Evolutionary conservation across 2,888 invertebrate species (phyloP).

Genomic region (Agriotes lineatus): DNA sequence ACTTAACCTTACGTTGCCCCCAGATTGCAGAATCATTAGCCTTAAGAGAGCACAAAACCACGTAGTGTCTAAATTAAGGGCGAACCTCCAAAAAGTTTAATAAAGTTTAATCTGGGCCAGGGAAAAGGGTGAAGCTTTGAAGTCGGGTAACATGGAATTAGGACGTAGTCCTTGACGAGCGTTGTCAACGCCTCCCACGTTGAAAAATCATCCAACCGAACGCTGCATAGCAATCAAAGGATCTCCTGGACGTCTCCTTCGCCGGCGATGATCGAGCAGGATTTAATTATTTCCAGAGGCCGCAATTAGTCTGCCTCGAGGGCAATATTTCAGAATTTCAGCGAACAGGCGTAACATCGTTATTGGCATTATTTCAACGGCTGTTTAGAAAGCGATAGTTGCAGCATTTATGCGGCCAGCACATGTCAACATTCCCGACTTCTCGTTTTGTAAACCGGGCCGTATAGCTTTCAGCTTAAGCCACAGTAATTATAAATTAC

Average conservation of each 20-base stretch:
- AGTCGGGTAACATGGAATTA: neutral
- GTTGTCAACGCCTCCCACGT: neutral
- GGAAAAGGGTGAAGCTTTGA: neutral
- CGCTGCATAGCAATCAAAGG: neutral
- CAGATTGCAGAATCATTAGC: too few relatives aligned
- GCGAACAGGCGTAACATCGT: slow-evolving; percentile 24
- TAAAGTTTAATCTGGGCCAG: too few relatives aligned
- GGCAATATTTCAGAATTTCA: slow-evolving; percentile 31
- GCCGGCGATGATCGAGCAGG: slow-evolving; percentile 9
- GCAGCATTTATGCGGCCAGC: slow-evolving; percentile 37
- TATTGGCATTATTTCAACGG: slow-evolving; percentile 51
- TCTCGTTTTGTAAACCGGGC: slow-evolving; percentile 51
- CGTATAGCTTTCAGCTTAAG: slow-evolving; percentile 52
- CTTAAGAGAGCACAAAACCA: too few relatives aligned
- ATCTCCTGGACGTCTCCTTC: neutral
- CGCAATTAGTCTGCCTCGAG: slow-evolving; percentile 21
- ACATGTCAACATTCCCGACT: slow-evolving; percentile 46
- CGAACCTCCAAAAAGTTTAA: too few relatives aligned
- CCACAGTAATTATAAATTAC: slow-evolving; percentile 51
- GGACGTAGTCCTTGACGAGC: neutral
- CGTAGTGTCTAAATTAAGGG: too few relatives aligned
- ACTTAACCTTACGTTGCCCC: too few relatives aligned
- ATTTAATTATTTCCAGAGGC: slow-evolving; percentile 27
- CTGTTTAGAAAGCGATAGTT: slow-evolving; percentile 45
- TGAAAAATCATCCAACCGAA: too few relatives aligned